phyloP scores from a whole-genome alignment of 2,113 vertebrate species.

The Centropristis striata region DNA sequence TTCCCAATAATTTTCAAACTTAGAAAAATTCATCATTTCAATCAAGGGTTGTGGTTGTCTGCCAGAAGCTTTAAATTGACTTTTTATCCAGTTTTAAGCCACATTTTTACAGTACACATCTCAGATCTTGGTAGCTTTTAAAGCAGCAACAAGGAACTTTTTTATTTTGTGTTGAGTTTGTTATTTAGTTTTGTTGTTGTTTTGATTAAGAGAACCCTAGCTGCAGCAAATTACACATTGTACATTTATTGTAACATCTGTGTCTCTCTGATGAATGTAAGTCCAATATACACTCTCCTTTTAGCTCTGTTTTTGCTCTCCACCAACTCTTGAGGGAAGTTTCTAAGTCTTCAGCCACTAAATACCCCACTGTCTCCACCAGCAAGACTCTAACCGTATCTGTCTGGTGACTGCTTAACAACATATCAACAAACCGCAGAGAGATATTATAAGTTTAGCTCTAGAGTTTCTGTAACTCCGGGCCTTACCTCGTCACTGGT shows the following conservation, averaged over 20 bases:
- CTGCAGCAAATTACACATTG: no score
- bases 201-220: no score
- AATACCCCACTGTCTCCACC: neutral
- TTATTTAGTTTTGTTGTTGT: no score
- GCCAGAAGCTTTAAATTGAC: no score
- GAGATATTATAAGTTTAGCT: neutral
- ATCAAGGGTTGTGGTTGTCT: no score
- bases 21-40: no score
- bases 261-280: neutral
- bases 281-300: neutral
- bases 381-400: neutral
- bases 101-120: no score
- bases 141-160: no score
- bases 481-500: slow-evolving; percentile 89
- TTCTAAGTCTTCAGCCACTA: neutral
- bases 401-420: neutral
- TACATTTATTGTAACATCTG: neutral
- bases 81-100: no score
- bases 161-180: neutral
- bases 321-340: neutral
- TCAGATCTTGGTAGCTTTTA: no score
- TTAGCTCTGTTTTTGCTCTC: neutral
- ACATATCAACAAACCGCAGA: neutral
- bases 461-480: neutral
- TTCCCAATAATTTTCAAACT: no score